A percentile compares a stretch with the other conserved stretches of the same genome.
These are phyloP conservation scores for Esox masquinongy DNA, from an alignment of 2,797 vertebrate species.

Conservation along the genomic window DNA sequence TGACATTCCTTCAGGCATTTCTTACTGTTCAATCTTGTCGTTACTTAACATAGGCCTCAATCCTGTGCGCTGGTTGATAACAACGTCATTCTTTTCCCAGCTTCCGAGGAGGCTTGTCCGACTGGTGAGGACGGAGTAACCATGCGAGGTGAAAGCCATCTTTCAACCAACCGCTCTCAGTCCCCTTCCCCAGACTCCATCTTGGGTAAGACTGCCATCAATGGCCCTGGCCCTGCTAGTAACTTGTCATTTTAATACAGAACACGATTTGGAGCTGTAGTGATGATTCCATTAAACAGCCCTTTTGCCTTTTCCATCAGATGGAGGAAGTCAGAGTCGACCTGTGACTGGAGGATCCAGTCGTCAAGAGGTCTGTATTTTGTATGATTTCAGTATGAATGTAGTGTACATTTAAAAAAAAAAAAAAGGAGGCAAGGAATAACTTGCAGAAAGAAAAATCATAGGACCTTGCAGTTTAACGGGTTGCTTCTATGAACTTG, in stretches of 20 bases:
- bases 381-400: not conserved
- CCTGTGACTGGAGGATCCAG: not conserved
- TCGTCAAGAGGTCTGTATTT: not conserved
- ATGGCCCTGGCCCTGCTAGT: not conserved
- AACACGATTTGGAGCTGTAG: not conserved
- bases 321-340: slow-evolving; percentile 43
- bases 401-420: slow-evolving; percentile 58
- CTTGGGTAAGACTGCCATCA: not conserved
- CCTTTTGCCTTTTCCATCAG: slow-evolving; percentile 37
- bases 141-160: not conserved
- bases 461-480: too few species aligned
- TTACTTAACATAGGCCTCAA: not conserved
- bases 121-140: too few species aligned
- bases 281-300: not conserved
- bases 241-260: not conserved
- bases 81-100: not conserved
- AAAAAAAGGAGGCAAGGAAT: slow-evolving; percentile 50
- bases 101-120: not conserved
- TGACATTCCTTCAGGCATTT: not conserved
- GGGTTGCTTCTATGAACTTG: not conserved
- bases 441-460: slow-evolving; percentile 40
- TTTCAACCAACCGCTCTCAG: not conserved
- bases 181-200: not conserved
- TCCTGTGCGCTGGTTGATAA: not conserved
- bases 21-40: not conserved